Evolutionary conservation across 2,888 invertebrate species (phyloP).

Genomic region (Cheilosia variabilis): DNA sequence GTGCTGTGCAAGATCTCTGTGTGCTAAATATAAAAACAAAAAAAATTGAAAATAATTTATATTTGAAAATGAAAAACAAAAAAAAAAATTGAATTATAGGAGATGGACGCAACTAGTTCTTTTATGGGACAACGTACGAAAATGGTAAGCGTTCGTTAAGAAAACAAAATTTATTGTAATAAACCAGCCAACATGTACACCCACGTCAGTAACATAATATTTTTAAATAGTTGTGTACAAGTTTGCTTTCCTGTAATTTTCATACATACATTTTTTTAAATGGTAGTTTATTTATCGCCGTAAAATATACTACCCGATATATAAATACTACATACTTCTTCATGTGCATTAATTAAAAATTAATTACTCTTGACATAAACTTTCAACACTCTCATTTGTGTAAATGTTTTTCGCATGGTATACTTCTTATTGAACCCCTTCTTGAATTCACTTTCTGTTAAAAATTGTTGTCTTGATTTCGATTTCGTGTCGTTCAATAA

Average conservation of each 20-base stretch:
- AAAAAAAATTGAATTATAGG: slow-evolving; percentile 64
- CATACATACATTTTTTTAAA: background rate
- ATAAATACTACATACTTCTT: background rate
- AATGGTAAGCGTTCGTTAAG: slow-evolving; percentile 66
- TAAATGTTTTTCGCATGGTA: too few relatives aligned
- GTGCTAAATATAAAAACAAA: slow-evolving; percentile 27
- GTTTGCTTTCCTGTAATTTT: slow-evolving; percentile 24
- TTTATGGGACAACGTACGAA: slow-evolving; percentile 60
- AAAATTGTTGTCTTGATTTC: too few relatives aligned
- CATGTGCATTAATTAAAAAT: slow-evolving; percentile 2
- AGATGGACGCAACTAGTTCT: slow-evolving; percentile 68
- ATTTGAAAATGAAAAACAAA: slow-evolving; percentile 38
- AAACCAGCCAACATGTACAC: slow-evolving; percentile 21
- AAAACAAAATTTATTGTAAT: slow-evolving; percentile 13
- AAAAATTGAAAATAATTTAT: slow-evolving; percentile 25
- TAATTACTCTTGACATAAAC: too few relatives aligned
- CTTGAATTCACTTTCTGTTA: too few relatives aligned
- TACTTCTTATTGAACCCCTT: too few relatives aligned
- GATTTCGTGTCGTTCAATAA: too few relatives aligned
- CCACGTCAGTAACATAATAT: background rate
- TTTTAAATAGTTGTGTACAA: slow-evolving; percentile 13
- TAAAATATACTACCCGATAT: background rate
- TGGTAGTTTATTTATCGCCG: slow-evolving; percentile 12
- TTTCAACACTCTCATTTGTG: too few relatives aligned
- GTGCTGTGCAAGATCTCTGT: slow-evolving; percentile 30